Percentiles rank a stretch among this genome's conserved stretches.
phyloP scores from a whole-genome alignment of 2,113 vertebrate genomes.

The Hypanus sabinus region DNA sequence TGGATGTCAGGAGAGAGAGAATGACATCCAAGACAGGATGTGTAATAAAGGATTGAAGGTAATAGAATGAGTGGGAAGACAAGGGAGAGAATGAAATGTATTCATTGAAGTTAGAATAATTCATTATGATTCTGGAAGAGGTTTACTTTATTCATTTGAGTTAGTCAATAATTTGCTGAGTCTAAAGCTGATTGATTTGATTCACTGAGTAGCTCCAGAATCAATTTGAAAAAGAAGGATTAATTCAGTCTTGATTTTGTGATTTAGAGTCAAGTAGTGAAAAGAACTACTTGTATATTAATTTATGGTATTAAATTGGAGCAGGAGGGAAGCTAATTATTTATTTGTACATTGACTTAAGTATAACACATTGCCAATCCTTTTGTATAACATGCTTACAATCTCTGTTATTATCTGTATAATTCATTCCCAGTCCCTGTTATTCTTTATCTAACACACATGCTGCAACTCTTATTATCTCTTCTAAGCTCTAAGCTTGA shows the following conservation, averaged over 20 bases:
- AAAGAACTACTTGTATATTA: conserved; percentile 18
- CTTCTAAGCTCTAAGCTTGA: neutral
- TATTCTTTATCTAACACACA: conserved; percentile 2
- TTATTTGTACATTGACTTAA: conserved; percentile 33
- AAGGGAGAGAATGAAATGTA: neutral
- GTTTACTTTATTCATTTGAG: conserved; percentile 35
- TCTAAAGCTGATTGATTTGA: conserved; percentile 36
- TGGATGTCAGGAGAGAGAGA: neutral
- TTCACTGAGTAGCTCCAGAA: conserved; percentile 27
- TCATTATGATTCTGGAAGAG: conserved; percentile 22
- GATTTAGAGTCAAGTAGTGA: conserved; percentile 28
- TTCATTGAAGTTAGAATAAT: conserved; percentile 3
- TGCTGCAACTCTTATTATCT: neutral
- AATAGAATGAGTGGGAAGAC: neutral
- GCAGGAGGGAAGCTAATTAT: conserved; percentile 26
- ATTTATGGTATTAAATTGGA: conserved; percentile 31
- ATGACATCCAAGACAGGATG: neutral
- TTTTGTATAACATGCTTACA: conserved; percentile 10
- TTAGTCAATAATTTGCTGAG: conserved; percentile 37
- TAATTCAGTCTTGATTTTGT: conserved; percentile 36
- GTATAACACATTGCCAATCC: conserved; percentile 25
- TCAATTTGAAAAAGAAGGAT: conserved; percentile 31
- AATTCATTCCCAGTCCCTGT: conserved; percentile 30
- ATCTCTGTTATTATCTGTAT: conserved; percentile 31
- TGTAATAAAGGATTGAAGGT: neutral